Percentiles rank a stretch among this genome's conserved stretches.
Evolutionary conservation across 1,140 invertebrate genomes (phyloP).

Genomic region (Trigoniulus corallinus): DNA sequence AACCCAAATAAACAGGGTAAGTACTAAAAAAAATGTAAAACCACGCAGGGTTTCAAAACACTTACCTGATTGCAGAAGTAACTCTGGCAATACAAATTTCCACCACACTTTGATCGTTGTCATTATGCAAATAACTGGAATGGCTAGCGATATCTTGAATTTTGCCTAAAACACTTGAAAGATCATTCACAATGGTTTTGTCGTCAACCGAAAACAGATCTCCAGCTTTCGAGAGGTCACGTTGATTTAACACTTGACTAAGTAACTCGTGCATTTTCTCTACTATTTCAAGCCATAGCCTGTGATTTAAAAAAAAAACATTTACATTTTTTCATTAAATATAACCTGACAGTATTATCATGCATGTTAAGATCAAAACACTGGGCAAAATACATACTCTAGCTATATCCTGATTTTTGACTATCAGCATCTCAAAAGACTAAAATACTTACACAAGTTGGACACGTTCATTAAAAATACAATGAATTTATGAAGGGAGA

Average conservation of each 20-base stretch:
- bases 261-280: conserved; percentile 70
- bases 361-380: too few species aligned
- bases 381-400: too few species aligned
- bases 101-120: conserved; percentile 82
- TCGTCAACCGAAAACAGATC: conserved; percentile 78
- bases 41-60: too few species aligned
- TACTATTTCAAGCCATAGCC: neutral
- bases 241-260: conserved; percentile 63
- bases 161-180: conserved; percentile 57
- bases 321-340: too few species aligned
- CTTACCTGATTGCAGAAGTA: conserved; percentile 64
- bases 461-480: too few species aligned
- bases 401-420: too few species aligned
- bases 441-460: too few species aligned
- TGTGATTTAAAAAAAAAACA: too few species aligned
- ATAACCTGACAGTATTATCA: too few species aligned
- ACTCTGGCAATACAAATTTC: conserved; percentile 81
- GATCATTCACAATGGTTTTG: conserved; percentile 63
- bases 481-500: too few species aligned
- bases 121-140: conserved; percentile 61
- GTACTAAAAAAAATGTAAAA: too few species aligned
- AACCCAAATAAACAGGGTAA: conserved; percentile 11
- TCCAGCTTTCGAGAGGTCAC: conserved; percentile 75
- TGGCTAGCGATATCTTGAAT: conserved; percentile 63
- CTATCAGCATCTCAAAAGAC: too few species aligned